Evolutionary conservation across 2,888 invertebrate genomes (phyloP).

Genomic region (Erynnis tages): DNA sequence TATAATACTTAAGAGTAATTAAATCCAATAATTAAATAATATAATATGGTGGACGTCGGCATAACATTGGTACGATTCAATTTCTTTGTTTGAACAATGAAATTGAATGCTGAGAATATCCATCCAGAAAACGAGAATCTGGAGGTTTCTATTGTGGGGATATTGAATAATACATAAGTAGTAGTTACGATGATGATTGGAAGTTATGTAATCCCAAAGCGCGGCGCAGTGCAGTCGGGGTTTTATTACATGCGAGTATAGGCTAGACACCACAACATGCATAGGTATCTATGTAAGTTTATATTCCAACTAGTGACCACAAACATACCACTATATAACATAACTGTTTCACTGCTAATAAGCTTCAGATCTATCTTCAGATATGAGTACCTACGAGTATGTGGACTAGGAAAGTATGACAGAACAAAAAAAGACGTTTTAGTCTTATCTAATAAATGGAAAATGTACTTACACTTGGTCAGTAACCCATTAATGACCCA

Average conservation of each 20-base stretch:
- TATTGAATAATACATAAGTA: constrained; percentile 64
- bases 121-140: constrained; percentile 48
- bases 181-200: constrained; percentile 67
- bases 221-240: constrained; percentile 61
- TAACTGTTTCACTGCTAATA: constrained; percentile 15
- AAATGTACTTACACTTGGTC: too few species aligned
- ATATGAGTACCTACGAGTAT: too few species aligned
- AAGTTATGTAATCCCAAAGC: constrained; percentile 64
- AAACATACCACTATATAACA: constrained; percentile 8
- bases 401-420: too few species aligned
- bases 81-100: constrained; percentile 67
- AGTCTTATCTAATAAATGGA: too few species aligned
- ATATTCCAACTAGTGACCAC: constrained; percentile 14
- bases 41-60: background rate
- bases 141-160: constrained; percentile 43
- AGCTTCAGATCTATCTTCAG: too few species aligned
- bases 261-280: constrained; percentile 13
- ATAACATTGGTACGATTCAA: constrained; percentile 57
- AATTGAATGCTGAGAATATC: constrained; percentile 63
- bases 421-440: too few species aligned
- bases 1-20: too few species aligned
- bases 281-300: constrained; percentile 14
- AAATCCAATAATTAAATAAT: too few species aligned
- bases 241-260: constrained; percentile 21
- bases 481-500: too few species aligned